Percentiles rank a stretch among this genome's conserved stretches.
Conservation (phyloP, 1,140 invertebrate genomes). For the Lordiphosa stackelbergi region DNA sequence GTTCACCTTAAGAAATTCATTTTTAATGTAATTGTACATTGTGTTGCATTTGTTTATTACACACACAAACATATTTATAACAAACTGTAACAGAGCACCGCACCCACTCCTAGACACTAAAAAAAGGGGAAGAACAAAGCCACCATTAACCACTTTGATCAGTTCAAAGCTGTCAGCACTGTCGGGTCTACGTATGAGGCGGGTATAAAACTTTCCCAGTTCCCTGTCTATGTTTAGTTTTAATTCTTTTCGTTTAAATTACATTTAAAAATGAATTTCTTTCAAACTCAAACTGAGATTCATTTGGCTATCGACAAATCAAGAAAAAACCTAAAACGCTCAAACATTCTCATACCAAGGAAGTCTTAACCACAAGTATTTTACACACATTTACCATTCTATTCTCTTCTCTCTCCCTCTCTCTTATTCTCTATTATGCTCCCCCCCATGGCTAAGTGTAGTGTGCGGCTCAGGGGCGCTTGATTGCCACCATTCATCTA, state of each 20-base stretch:
- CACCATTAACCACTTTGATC: background rate
- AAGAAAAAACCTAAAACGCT: conserved; percentile 36
- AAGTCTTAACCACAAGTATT: conserved; percentile 30
- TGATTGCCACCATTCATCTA: conserved; percentile 75
- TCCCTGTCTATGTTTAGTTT: conserved; percentile 14
- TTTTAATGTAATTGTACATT: conserved; percentile 58
- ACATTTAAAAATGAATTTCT: conserved; percentile 75
- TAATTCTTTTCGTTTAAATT: conserved; percentile 30
- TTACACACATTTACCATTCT: conserved; percentile 52
- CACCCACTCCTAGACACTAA: conserved; percentile 23
- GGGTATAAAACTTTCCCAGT: conserved; percentile 28
- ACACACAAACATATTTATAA: conserved; percentile 15
- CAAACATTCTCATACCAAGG: conserved; percentile 28
- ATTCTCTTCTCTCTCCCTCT: conserved; percentile 44
- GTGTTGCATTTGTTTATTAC: conserved; percentile 33
- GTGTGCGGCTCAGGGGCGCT: conserved; percentile 71
- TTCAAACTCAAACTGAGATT: conserved; percentile 73
- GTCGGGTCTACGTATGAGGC: conserved; percentile 18
- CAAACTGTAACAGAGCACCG: conserved; percentile 40
- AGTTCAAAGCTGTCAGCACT: conserved; percentile 27
- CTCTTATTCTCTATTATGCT: conserved; percentile 24
- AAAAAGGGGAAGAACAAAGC: conserved; percentile 10
- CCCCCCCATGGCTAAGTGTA: conserved; percentile 45
- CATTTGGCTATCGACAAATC: conserved; percentile 36
- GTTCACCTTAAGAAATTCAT: conserved; percentile 71